Base-by-base conservation (phyloP, 2,113 vertebrate species). In the Origma solitaria region DNA sequence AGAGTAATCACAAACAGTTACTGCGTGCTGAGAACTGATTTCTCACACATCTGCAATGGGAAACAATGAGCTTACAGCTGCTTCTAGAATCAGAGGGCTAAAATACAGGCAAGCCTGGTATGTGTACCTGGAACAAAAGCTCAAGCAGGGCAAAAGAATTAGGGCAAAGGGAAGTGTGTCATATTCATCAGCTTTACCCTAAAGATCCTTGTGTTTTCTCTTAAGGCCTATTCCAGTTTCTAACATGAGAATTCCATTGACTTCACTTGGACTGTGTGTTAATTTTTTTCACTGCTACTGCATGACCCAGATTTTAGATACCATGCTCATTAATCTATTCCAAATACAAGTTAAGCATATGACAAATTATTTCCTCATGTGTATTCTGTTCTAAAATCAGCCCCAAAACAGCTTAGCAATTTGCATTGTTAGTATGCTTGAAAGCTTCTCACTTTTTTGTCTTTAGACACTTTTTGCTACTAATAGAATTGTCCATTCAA, bases 281-380 rank as follows among this genome's bases (percentile, higher is more conserved):
- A 64, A 3, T 62, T 76, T 72, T 82, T 80, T 68, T 49, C 51
- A 66, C 31, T 95, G 90, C 61, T 66, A 60, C 42, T 76, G 53
- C 30, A 30, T 72, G 82, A 88, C 47, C 47, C 72, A 94, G 53
- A 95, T 86, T 90, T 93, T 71, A 90, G 72, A 94, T 45, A 89
- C 17, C 19, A 45, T 11, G 14, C 22, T 83, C 16, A 87, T 75
- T 91, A 91, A 91, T 65, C 40, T 30, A 68, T 56, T 91, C 37
- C 51, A 31, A 78, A 58, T 88, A 82, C 44, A 85, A 91, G 11
- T 65, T 72, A 91, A 85, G 66, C 33, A 54, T 9, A 58, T n/a
- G 35, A 38, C 58, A 82, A 87, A 87, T 76, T 75, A 85, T 69
- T 90, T 83, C 25, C 28, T 93, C 44, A 7, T 13, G 16, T 57